Conservation (phyloP, 2,113 vertebrate genomes). For the Dipodomys merriami region DNA sequence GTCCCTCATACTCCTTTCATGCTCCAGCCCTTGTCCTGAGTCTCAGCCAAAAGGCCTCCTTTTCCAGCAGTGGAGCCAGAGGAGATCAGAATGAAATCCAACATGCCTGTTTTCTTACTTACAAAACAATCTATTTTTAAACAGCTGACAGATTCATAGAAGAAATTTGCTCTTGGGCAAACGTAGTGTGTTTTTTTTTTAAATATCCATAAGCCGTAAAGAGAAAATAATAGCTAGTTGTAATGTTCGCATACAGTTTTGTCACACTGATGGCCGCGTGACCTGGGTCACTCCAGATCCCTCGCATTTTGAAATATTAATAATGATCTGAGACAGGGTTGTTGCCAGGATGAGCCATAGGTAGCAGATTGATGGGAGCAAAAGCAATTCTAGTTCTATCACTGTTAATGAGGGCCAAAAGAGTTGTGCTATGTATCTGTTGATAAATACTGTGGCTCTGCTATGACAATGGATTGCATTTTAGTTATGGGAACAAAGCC, state of each 20-base stretch:
- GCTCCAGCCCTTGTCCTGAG: neutral
- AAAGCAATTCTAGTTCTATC: neutral
- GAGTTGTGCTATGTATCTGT: neutral
- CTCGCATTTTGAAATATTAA: slow-evolving; percentile 25
- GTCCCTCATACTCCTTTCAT: neutral
- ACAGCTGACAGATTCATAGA: neutral
- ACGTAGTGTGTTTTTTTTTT: neutral
- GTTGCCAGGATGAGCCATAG: neutral
- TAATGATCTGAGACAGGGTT: neutral
- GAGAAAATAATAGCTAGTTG: neutral
- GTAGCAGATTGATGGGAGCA: neutral
- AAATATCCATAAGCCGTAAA: neutral
- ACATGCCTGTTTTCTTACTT: neutral
- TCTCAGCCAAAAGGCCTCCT: neutral
- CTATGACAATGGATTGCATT: neutral
- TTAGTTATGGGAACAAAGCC: slow-evolving; percentile 19
- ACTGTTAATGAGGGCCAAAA: neutral
- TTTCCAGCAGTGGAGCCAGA: neutral
- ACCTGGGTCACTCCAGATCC: neutral
- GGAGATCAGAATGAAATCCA: neutral
- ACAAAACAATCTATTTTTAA: neutral
- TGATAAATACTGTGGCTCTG: neutral
- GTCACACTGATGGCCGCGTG: neutral
- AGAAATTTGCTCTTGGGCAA: neutral
- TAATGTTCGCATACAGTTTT: neutral